Conservation (phyloP, 2,888 invertebrate genomes). For the Taphrorychus bicolor region DNA sequence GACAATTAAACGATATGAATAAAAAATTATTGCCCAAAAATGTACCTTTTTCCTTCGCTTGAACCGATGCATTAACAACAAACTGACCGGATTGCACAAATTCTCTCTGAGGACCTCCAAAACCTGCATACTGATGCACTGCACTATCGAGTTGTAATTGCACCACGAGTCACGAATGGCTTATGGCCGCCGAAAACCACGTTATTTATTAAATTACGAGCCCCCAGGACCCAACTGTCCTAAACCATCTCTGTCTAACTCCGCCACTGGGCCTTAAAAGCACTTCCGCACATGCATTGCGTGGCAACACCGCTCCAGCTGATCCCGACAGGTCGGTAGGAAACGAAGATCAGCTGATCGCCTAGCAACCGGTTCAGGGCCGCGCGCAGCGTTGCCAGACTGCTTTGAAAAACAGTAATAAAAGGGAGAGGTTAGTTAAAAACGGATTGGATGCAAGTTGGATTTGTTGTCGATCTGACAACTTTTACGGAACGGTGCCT, state of each 20-base stretch:
- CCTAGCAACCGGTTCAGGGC: constrained; percentile 36
- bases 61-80: not conserved
- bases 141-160: not conserved
- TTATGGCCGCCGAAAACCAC: not conserved
- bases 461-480: too few relatives aligned
- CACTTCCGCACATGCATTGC: not conserved
- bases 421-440: too few relatives aligned
- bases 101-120: not conserved
- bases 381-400: constrained; percentile 17
- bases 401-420: not conserved
- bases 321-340: constrained; percentile 15
- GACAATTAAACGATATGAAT: not conserved
- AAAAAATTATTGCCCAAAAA: not conserved
- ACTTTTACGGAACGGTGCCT: too few relatives aligned
- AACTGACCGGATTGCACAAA: not conserved
- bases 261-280: not conserved
- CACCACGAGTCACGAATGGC: not conserved
- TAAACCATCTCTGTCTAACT: not conserved
- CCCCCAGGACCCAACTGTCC: not conserved
- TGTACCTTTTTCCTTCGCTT: not conserved
- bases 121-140: not conserved
- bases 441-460: too few relatives aligned
- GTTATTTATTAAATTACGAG: not conserved
- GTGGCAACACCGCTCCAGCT: constrained; percentile 33
- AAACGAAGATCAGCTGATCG: constrained; percentile 36